Base-by-base conservation (phyloP, 2,113 vertebrate genomes). In the Isichthys henryi region DNA sequence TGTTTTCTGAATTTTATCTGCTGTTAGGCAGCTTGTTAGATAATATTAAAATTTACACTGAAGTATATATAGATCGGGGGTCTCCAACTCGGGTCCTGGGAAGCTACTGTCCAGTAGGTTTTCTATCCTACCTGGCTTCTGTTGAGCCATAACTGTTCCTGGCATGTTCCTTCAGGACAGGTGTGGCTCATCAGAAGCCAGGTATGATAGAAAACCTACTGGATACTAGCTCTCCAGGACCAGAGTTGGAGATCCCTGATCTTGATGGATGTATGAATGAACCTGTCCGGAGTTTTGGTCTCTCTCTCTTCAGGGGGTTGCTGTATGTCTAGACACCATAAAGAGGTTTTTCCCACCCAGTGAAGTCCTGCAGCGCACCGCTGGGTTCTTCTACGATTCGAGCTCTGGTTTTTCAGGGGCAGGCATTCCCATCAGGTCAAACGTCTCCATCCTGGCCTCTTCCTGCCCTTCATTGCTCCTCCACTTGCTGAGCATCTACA, bases 281-380 rank as follows among this genome's bases (percentile, higher is more conserved):
- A 46, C 6, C 80, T 46, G 43, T 3, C 39, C 3, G 7, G 17
- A 48, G 19, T 31, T 17, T 8, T 23, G 82, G 45, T 45, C 45
- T 48, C 39, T 83, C 17, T 84, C 8, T 48, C 77, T 31, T 0
- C 92, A 99, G 98, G 97, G 96, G 0, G 95, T 96, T 6, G 74
- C 96, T 27, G 95, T 98, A 89, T 96, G 96, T 91, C 93, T 97
- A 91, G 94, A 96, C 6, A 92, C 93, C 66, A 95, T 97, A 91
- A 88, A 62, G 0, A 84, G 91, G 48, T 87, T 93, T 1, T 96
- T 96, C 89, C 97, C 98, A 0, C 92, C 88, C 27, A 95, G 93
- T 0, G 91, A 96, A 91, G 91, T 92, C 90, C 92, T 88, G 80
- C 95, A 94, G 84, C 94, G 93, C 83, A 96, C 94, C 0, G 94